Evolutionary conservation across 2,888 invertebrate genomes (phyloP), one percentile per base, ranked within the genome.

Genomic region (Scaptomyza parva): DNA sequence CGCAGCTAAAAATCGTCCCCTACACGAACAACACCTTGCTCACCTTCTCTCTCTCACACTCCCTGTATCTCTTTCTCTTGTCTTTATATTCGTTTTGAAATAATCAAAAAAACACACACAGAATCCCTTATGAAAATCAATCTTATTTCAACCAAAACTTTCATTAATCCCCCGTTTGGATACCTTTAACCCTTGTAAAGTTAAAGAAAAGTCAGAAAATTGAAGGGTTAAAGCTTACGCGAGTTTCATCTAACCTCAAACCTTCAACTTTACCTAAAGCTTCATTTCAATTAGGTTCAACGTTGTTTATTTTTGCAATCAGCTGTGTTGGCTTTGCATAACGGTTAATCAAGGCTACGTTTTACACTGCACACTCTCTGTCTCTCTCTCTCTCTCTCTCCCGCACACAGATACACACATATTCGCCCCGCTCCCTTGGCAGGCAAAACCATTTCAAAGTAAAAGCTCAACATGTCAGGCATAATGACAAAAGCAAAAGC

Each of bases 381-480:
- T 24, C 30, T 18, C 43, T 44, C 28, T 30, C 41, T 47, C 28
- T 18, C 43, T 44, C 35, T 22, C 41, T 47, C 28, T 20, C 22
- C 20, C 40, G 17, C 47, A 20, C 20, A 26, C 30, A 0, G n/a
- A 3, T 22, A 47, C 22, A 52, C 28, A 40, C 53, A 7, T 20
- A 14, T 26, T 35, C 35, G 12, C 12, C 9, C 18, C 30, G n/a
- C 37, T 17, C 43, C 52, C 45, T 66, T 57, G 64, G 74, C 68
- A 69, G 80, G 69, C 9, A 72, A 71, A 74, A 66, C 69, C 78
- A 86, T 81, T 78, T 89, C 89, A 89, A 89, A 89, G 88, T 89
- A 88, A 89, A 89, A 89, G 88, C 89, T 89, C 89, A 89, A 89
- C 89, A 89, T 79, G 82, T 70, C 70, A 74, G 14, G 71, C 72